A percentile compares a stretch with the other conserved stretches of the same genome.
Evolutionary conservation across 1,140 invertebrate genomes (phyloP).

Genomic region (Drosophila asahinai): DNA sequence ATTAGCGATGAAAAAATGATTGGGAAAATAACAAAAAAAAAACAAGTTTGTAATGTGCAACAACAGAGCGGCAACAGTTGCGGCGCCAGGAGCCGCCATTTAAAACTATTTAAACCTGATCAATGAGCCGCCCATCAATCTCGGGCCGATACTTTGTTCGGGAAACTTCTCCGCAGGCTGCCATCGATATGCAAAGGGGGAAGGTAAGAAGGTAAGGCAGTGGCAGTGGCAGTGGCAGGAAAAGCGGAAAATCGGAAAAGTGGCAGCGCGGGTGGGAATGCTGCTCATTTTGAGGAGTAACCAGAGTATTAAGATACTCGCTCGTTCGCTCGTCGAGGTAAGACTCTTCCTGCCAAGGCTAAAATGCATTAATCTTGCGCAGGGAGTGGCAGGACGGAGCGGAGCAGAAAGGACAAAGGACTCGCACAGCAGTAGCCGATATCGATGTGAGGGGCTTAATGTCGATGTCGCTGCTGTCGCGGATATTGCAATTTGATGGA

Average conservation of each 20-base stretch:
- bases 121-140: conserved; percentile 65
- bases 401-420: conserved; percentile 20
- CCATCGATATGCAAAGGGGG: conserved; percentile 69
- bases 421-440: conserved; percentile 37
- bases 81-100: conserved; percentile 32
- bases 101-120: conserved; percentile 64
- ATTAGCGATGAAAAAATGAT: conserved; percentile 16
- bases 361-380: conserved; percentile 78
- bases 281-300: conserved; percentile 70
- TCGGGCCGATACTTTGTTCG: conserved; percentile 32
- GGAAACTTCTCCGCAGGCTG: conserved; percentile 39
- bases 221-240: background rate
- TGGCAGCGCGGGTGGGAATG: background rate
- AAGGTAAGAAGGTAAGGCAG: background rate
- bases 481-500: conserved; percentile 82
- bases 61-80: conserved; percentile 4
- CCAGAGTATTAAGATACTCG: conserved; percentile 75
- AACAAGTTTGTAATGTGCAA: conserved; percentile 2
- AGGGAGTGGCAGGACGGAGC: background rate
- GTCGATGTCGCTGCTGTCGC: conserved; percentile 68
- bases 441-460: conserved; percentile 68
- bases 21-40: background rate
- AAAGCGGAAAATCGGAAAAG: conserved; percentile 1
- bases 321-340: conserved; percentile 17
- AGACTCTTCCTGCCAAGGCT: conserved; percentile 28